These are phyloP conservation scores for Cryptotis parvus DNA, from an alignment of 2,113 vertebrate genomes.

Conservation along the genomic window DNA sequence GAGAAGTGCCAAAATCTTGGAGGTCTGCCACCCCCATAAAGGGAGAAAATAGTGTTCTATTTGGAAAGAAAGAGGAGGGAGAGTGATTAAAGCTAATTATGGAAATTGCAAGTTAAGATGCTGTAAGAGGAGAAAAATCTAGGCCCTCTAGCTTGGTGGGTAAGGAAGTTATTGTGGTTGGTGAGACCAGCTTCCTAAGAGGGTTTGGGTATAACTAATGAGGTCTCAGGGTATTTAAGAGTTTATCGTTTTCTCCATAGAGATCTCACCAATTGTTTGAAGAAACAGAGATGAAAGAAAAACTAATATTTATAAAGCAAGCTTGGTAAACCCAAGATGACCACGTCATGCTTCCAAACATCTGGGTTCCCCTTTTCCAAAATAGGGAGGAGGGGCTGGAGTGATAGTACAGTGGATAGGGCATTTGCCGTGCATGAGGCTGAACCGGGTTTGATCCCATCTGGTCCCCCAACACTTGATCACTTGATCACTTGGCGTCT, in stretches of 20 bases:
- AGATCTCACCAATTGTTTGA: constrained; percentile 12
- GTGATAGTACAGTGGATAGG: too few relatives aligned
- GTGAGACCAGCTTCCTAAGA: constrained; percentile 22
- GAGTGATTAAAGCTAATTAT: constrained; percentile 76
- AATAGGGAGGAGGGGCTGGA: not conserved
- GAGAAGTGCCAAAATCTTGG: constrained; percentile 57
- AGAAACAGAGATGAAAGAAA: not conserved
- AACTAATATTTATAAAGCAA: constrained; percentile 67
- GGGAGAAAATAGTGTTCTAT: constrained; percentile 73
- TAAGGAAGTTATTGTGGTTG: constrained; percentile 31
- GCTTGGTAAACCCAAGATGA: not conserved
- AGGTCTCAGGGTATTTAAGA: not conserved
- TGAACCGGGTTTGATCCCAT: too few relatives aligned
- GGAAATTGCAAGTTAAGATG: constrained; percentile 58
- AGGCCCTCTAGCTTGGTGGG: not conserved
- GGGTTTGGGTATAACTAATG: not conserved
- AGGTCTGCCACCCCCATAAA: constrained; percentile 46
- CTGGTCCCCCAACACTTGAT: too few relatives aligned
- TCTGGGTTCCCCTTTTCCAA: not conserved
- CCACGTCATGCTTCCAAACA: not conserved
- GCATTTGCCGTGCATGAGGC: too few relatives aligned
- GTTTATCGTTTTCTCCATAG: constrained; percentile 1
- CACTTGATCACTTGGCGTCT: too few relatives aligned
- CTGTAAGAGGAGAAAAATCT: constrained; percentile 58
- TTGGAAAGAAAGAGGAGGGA: constrained; percentile 65